These are phyloP conservation scores for Montipora efflorescens DNA, from an alignment of 64 coral and sea anemone species.

Conservation along the genomic window DNA sequence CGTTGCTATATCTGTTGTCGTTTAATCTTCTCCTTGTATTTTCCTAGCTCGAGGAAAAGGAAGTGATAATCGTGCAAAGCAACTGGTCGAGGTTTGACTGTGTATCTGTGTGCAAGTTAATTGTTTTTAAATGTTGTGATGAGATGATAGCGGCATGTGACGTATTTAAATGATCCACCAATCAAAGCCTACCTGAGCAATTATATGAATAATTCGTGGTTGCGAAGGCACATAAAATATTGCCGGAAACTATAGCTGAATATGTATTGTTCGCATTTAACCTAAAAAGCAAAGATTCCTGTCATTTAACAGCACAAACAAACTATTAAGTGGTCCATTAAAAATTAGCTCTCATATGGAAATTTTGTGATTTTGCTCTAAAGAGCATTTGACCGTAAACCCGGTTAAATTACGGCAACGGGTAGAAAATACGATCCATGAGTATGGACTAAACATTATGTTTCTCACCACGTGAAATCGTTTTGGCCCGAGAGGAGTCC, in stretches of 20 bases:
- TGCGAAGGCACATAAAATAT: neutral
- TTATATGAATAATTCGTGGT: neutral
- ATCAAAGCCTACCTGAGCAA: too few species aligned
- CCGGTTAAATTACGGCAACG: too few species aligned
- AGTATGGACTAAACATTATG: neutral
- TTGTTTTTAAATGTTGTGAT: too few species aligned
- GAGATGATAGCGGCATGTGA: too few species aligned
- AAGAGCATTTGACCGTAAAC: neutral
- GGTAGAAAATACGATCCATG: neutral
- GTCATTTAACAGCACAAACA: constrained; percentile 27
- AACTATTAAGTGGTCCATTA: neutral
- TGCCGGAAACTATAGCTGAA: neutral
- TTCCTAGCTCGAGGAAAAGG: too few species aligned
- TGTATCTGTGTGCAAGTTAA: neutral
- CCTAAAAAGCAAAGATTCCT: constrained; percentile 7
- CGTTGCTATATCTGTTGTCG: too few species aligned
- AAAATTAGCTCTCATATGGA: neutral
- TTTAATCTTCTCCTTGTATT: too few species aligned
- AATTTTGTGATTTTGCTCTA: neutral
- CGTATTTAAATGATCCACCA: too few species aligned
- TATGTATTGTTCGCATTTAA: neutral
- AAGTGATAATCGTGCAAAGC: too few species aligned
- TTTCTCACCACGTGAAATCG: too few species aligned
- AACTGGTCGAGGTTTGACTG: too few species aligned
- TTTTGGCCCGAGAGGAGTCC: too few species aligned